These are phyloP conservation scores for Ctenoplectra terminalis DNA, from an alignment of 1,140 invertebrate species.

Conservation along the genomic window DNA sequence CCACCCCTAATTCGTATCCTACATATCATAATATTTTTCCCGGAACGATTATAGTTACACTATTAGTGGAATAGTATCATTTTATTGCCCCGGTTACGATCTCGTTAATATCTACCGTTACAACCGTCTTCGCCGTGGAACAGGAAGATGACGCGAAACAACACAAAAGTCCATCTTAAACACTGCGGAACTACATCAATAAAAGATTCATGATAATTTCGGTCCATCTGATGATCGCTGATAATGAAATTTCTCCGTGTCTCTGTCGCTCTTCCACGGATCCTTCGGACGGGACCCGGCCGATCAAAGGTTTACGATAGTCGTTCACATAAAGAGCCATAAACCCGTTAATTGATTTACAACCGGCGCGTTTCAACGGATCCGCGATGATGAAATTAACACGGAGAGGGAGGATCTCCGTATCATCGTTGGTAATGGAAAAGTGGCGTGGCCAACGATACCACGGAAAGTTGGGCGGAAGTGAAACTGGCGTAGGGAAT, in stretches of 20 bases:
- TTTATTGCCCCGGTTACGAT: no score
- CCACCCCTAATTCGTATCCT: no score
- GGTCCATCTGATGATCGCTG: background rate
- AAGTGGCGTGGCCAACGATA: conserved; percentile 35
- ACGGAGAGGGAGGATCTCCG: conserved; percentile 2
- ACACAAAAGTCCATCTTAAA: no score
- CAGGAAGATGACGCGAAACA: no score
- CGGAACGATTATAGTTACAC: no score
- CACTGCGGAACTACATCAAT: background rate
- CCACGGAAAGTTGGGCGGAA: conserved; percentile 16
- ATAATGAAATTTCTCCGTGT: conserved; percentile 11
- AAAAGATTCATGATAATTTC: background rate
- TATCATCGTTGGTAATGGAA: conserved; percentile 59
- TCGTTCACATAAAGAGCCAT: conserved; percentile 6
- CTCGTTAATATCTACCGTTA: no score
- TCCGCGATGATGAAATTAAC: conserved; percentile 54
- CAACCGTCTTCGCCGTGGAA: no score
- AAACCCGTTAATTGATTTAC: conserved; percentile 66
- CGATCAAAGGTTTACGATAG: conserved; percentile 29
- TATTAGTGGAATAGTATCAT: no score
- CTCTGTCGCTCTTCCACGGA: background rate
- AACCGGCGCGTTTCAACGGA: conserved; percentile 35
- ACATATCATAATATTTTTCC: no score
- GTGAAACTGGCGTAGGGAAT: conserved; percentile 24
- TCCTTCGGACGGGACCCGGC: background rate